Evolutionary conservation across 2,888 invertebrate species (phyloP), one percentile per base, ranked within the genome.

Genomic region (Sarcophaga subvicina): DNA sequence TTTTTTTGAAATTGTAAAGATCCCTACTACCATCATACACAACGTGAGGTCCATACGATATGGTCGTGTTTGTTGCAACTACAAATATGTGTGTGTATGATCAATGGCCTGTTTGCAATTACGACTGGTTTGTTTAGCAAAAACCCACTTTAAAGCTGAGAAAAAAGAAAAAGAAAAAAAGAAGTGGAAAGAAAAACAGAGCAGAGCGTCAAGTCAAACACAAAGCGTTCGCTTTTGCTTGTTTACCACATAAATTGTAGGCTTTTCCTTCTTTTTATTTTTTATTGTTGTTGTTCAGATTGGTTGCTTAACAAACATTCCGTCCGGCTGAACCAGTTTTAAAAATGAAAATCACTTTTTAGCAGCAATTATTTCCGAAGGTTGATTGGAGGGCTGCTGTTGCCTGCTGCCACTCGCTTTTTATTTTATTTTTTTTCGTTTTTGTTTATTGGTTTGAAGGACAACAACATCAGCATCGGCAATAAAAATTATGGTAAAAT

Each of bases 241-340:
- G 6, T 37, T 37, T 37, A 8, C 6, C 37, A 25, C 62, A 69
- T 49, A 49, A 49, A 49, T 49, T 49, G 49, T 49, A 49, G 49
- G 49, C 12, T 49, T 49, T 49, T 49, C 49, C 14, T 49, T 49
- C 14, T 11, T 49, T 11, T 49, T 49, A 14, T 49, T 49, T 49
- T 14, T 14, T 49, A 1, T 14, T 49, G 49, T 37, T 49, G 49
- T 37, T 27, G 37, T 37, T 37, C 49, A 10, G 11, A 14, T 49
- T 49, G 49, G 49, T 49, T 49, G 49, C 12, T 49, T 49, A 37
- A 11, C 2, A 49, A 49, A 49, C 49, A 49, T 49, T 49, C 49
- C 49, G 49, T 11, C 49, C 11, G 78, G 66, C 70, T 86, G 86
- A 86, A 86, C 86, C 86, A 83, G 83, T 86, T 86, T 86, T 63